Evolutionary conservation across 2,888 invertebrate species (phyloP), one percentile per base, ranked within the genome.

Genomic region (Parnassius orleans): DNA sequence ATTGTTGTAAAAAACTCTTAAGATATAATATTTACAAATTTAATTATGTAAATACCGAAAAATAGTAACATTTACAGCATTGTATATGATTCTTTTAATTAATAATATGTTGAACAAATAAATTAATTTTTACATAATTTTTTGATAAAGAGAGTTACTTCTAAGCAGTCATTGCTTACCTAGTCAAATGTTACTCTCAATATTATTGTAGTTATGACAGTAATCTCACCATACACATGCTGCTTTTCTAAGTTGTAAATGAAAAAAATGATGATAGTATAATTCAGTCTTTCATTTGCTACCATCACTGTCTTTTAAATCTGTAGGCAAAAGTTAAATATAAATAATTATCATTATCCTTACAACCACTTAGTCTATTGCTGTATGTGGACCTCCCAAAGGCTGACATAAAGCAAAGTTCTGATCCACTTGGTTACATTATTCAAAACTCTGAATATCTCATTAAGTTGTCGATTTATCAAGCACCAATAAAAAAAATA

Each of bases 241-340:
- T 83, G 81, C 79, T 72, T 78, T 76, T 80, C 74, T 73, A 76
- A 78, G 74, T 77, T 72, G 80, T 81, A 77, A 73, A 79, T 78
- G 74, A 76, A 76, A 89, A 85, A 80, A 76, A 80, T 72, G 77
- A 77, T 80, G 86, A 87, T 86, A 83, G 83, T 83, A 84, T 86
- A 79, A 81, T 73, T 90, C 90, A 90, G 90, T 90, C 90, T 91
- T 90, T 89, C 66, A 84, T 87, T 90, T 78, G 5, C 9, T 57
- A 60, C 55, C 64, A 12, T 58, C 43, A 57, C 41, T 44, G 15
- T 50, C 46, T 57, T 55, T 47, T 53, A 43, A 43, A 42, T 19
- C 43, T 33, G 33, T 33, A 33, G 1, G 33, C 5, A 33, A 33
- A 33, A 33, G 33, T 33, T 7, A 33, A 33, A 33, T 33, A 33